These are phyloP conservation scores for Iselma pallidipennis DNA, from an alignment of 2,888 invertebrate species.

Conservation along the genomic window DNA sequence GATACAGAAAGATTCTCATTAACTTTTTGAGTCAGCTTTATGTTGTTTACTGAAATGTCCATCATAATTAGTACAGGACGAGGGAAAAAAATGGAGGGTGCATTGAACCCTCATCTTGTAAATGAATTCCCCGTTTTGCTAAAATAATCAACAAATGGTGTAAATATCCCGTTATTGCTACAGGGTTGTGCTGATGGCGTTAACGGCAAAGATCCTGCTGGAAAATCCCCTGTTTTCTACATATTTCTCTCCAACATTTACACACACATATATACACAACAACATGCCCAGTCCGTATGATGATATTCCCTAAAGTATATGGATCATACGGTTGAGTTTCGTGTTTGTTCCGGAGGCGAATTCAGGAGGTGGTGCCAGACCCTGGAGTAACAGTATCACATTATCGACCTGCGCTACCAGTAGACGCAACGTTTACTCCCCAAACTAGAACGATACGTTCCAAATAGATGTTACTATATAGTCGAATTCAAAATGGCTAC, in stretches of 20 bases:
- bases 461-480: slow-evolving; percentile 22
- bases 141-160: slow-evolving; percentile 23
- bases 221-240: slow-evolving; percentile 9
- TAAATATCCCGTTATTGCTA: not conserved
- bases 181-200: slow-evolving; percentile 8
- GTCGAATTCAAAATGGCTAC: slow-evolving; percentile 22
- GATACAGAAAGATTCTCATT: too few relatives aligned
- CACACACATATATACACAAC: not conserved
- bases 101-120: slow-evolving; percentile 13
- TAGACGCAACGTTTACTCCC: slow-evolving; percentile 27
- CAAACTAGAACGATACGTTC: slow-evolving; percentile 24
- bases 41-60: too few relatives aligned
- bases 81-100: slow-evolving; percentile 16
- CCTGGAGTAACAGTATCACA: slow-evolving; percentile 46
- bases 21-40: too few relatives aligned
- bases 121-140: slow-evolving; percentile 22
- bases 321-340: slow-evolving; percentile 22
- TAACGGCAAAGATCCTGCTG: slow-evolving; percentile 7
- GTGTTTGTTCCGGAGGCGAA: slow-evolving; percentile 12
- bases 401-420: slow-evolving; percentile 51
- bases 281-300: not conserved
- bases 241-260: not conserved
- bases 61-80: too few relatives aligned
- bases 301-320: slow-evolving; percentile 15
- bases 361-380: slow-evolving; percentile 46